Evolutionary conservation across 2,797 vertebrate species (phyloP).

Genomic region (Trachops cirrhosus): DNA sequence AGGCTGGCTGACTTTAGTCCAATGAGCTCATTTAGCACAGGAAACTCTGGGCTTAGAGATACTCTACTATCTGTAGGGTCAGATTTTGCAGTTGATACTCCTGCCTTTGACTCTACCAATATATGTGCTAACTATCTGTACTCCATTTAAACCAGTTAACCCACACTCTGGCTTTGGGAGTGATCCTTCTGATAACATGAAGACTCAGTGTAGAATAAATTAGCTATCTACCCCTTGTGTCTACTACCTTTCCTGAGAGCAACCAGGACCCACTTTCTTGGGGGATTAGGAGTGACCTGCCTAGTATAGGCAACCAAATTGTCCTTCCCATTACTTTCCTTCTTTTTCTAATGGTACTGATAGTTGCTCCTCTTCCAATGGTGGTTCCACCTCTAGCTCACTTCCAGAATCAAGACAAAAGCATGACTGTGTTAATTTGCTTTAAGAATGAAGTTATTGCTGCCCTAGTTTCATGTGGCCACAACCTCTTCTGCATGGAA

Average conservation of each 20-base stretch:
- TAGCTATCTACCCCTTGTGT: conserved; percentile 92
- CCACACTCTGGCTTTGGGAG: conserved; percentile 84
- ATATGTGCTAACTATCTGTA: conserved; percentile 89
- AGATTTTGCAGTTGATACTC: conserved; percentile 85
- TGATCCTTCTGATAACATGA: conserved; percentile 72
- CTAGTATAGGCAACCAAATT: conserved; percentile 78
- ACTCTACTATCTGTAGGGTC: conserved; percentile 86
- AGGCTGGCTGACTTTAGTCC: conserved; percentile 93
- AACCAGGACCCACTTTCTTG: conserved; percentile 90
- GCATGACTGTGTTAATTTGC: conserved; percentile 91
- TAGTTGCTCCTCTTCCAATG: conserved; percentile 90
- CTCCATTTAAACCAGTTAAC: conserved; percentile 88
- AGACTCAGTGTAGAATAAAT: conserved; percentile 85
- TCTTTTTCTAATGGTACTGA: conserved; percentile 91
- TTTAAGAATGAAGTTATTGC: conserved; percentile 91
- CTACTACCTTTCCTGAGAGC: conserved; percentile 91
- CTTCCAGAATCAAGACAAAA: conserved; percentile 88
- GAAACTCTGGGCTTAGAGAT: conserved; percentile 93
- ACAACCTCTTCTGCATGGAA: conserved; percentile 94
- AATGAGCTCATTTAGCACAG: conserved; percentile 88
- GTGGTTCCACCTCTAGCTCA: conserved; percentile 91
- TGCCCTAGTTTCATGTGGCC: conserved; percentile 93
- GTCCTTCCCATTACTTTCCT: conserved; percentile 90
- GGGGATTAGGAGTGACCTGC: conserved; percentile 87
- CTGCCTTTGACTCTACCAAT: conserved; percentile 87